Evolutionary conservation across 2,888 invertebrate species (phyloP).

Genomic region (Dioctria linearis): DNA sequence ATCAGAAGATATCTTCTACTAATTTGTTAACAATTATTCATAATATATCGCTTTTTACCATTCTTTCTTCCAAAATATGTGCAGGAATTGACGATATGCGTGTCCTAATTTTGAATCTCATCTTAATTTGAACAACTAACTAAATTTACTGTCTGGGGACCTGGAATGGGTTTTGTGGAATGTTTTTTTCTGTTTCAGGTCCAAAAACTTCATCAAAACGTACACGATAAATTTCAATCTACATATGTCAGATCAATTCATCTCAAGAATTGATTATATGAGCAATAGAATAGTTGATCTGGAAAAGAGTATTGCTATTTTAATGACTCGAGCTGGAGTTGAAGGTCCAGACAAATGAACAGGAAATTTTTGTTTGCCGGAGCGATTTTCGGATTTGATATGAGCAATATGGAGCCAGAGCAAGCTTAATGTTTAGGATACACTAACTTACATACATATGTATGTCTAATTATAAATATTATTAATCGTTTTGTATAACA

Average conservation of each 20-base stretch:
- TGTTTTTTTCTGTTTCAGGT: slow-evolving; percentile 84
- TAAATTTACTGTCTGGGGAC: too few species aligned
- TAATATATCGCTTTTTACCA: too few species aligned
- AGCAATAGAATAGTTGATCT: slow-evolving; percentile 97
- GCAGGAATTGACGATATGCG: slow-evolving; percentile 92
- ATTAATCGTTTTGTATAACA: slow-evolving; percentile 21
- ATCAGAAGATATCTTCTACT: too few species aligned
- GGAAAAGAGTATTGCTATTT: slow-evolving; percentile 97
- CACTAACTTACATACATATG: too few species aligned
- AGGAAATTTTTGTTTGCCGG: too few species aligned
- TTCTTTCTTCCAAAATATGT: slow-evolving; percentile 95
- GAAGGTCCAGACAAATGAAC: slow-evolving; percentile 73
- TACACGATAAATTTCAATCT: slow-evolving; percentile 99
- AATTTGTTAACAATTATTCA: too few species aligned
- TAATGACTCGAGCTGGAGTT: slow-evolving; percentile 98
- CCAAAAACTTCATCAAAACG: slow-evolving; percentile 94
- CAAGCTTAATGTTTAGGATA: neutral
- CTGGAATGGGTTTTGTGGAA: too few species aligned
- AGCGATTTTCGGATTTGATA: too few species aligned
- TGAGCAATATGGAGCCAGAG: neutral
- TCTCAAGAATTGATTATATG: slow-evolving; percentile 98
- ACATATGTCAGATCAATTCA: slow-evolving; percentile 99
- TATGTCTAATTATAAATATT: slow-evolving; percentile 16
- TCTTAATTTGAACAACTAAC: neutral
- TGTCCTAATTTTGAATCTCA: neutral